Evolutionary conservation across 2,888 invertebrate genomes (phyloP).

Genomic region (Eupeodes luniger): DNA sequence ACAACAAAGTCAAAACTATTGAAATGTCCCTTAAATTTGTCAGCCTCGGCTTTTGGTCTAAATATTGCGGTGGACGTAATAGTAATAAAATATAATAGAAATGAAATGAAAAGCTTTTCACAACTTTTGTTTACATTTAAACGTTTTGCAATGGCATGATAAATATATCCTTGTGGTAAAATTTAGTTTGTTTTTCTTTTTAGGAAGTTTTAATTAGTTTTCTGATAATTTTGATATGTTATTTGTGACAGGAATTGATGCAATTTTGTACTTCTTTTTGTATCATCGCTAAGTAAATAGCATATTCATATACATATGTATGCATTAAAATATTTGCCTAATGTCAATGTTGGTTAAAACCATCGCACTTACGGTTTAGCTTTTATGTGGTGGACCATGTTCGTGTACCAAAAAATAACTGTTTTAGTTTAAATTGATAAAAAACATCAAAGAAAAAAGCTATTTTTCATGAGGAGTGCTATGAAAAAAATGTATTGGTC

Average conservation of each 20-base stretch:
- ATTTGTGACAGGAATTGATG: constrained; percentile 33
- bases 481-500: too few relatives aligned
- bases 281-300: not conserved
- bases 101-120: constrained; percentile 49
- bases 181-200: not conserved
- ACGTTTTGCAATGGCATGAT: constrained; percentile 10
- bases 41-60: constrained; percentile 12
- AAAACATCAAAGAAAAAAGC: not conserved
- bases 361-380: not conserved
- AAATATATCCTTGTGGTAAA: constrained; percentile 24
- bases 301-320: not conserved
- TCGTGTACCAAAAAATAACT: not conserved
- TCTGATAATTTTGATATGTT: not conserved
- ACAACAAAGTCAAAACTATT: constrained; percentile 29
- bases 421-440: not conserved
- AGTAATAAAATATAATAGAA: constrained; percentile 43
- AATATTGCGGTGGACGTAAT: constrained; percentile 37
- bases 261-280: not conserved
- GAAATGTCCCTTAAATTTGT: constrained; percentile 57
- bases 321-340: not conserved
- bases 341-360: constrained; percentile 13
- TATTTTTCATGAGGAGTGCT: too few relatives aligned
- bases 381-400: not conserved
- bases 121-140: constrained; percentile 25
- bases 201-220: constrained; percentile 35